Evolutionary conservation across 2,888 invertebrate genomes (phyloP), one percentile per base, ranked within the genome.

Genomic region (Nebria brevicollis): DNA sequence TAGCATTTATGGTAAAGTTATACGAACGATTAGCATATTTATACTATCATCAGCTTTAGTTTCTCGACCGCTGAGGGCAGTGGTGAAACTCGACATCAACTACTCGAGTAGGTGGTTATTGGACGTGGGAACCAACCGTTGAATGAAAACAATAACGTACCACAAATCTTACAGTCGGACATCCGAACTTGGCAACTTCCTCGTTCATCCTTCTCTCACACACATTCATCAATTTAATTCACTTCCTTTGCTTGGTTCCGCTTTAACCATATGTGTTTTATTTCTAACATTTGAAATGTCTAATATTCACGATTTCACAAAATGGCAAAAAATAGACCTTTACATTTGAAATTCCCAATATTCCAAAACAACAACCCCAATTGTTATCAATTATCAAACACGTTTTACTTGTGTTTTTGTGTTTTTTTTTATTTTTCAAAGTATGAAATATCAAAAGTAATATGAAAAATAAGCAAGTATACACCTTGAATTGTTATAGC

Each of bases 1-100:
- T 54, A 26, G 70, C 70, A 70, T 26, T 34, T 70, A 70, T 11
- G 70, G 26, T 70, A 34, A 34, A 26, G 70, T 70, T 4, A 79
- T n/a, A 68, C 54, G 65, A 43, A 70, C 70, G 80, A 80, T 80
- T 80, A 80, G 75, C 80, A 80, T 80, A 80, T 80, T 80, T 80
- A 80, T 80, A 80, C 70, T 72, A 80, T 80, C 80, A 80, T 80
- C 80, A 75, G 75, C 75, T 70, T 70, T 75, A 64, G 70, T 80
- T 34, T 73, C 41, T 26, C 34, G 73, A 74, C 73, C 73, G 73
- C 73, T 73, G 26, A 42, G n/a, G 42, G 42, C 73, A 15, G 42
- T 20, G 66, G 41, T 66, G 66, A 66, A 54, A 72, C 70, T 34
- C 70, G 26, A 26, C 11, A 54, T 8, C 54, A 64, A 78, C 66